phyloP scores from a whole-genome alignment of 2,113 vertebrate species.

The Alexandromys fortis region DNA sequence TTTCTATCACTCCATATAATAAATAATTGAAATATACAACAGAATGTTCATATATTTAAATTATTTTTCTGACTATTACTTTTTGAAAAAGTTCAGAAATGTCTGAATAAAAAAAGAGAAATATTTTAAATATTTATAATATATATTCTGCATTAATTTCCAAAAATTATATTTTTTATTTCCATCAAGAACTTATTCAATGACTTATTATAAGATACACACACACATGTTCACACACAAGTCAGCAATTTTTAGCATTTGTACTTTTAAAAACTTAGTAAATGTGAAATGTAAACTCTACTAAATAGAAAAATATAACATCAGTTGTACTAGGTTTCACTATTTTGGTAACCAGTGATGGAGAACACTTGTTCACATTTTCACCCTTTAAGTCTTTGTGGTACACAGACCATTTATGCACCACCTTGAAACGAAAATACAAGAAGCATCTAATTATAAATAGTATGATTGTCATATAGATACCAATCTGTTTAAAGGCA shows the following conservation, averaged over 20 bases:
- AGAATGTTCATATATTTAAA: background rate
- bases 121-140: background rate
- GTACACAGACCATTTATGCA: background rate
- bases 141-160: no score
- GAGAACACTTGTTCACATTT: background rate
- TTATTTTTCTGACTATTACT: conserved; percentile 24
- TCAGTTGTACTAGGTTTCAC: background rate
- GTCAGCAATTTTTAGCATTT: background rate
- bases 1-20: background rate
- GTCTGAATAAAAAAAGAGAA: background rate
- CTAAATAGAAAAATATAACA: background rate
- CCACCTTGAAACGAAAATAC: conserved; percentile 68
- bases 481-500: conserved; percentile 68
- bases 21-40: background rate
- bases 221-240: background rate
- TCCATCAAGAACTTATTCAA: background rate
- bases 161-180: background rate
- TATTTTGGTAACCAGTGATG: background rate
- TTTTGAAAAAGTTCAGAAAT: background rate
- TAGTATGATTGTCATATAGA: conserved; percentile 66
- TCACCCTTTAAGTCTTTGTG: conserved; percentile 28
- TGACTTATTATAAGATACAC: background rate
- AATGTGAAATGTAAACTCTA: background rate
- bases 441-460: conserved; percentile 69
- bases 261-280: background rate